Evolutionary conservation across 2,113 vertebrate species (phyloP).

Genomic region (Dinomys branickii): DNA sequence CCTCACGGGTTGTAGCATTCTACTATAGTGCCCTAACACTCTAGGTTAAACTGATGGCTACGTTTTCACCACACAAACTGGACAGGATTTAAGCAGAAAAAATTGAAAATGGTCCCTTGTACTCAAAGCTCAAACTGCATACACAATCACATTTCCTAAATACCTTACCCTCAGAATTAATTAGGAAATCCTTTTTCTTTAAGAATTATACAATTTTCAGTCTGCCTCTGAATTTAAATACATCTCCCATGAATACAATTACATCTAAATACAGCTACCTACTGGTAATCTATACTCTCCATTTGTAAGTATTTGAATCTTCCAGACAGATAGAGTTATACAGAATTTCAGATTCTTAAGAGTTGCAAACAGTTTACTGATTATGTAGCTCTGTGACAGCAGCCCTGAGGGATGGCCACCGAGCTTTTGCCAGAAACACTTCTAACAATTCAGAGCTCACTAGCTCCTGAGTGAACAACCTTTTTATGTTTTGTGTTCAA

Average conservation of each 20-base stretch:
- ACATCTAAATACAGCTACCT: constrained; percentile 52
- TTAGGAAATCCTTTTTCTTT: constrained; percentile 51
- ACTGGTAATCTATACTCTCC: background rate
- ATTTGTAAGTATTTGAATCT: constrained; percentile 38
- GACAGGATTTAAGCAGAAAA: constrained; percentile 31
- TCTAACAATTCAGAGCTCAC: constrained; percentile 34
- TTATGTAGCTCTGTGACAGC: background rate
- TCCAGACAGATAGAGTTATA: constrained; percentile 1
- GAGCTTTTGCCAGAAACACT: constrained; percentile 43
- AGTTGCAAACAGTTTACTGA: constrained; percentile 26
- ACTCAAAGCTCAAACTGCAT: constrained; percentile 51
- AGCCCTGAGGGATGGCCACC: constrained; percentile 12
- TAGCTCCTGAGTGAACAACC: background rate
- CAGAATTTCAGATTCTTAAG: constrained; percentile 32
- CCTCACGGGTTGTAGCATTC: constrained; percentile 26
- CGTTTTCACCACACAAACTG: constrained; percentile 4
- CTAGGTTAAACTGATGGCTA: background rate
- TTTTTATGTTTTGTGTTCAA: constrained; percentile 9
- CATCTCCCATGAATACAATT: constrained; percentile 43
- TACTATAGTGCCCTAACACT: background rate
- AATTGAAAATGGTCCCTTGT: background rate
- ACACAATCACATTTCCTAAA: constrained; percentile 37
- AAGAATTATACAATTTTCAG: constrained; percentile 46
- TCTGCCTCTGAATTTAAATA: constrained; percentile 59
- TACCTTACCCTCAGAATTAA: constrained; percentile 48